Evolutionary conservation across 2,113 vertebrate species (phyloP).

Genomic region (Acanthochromis polyacanthus): DNA sequence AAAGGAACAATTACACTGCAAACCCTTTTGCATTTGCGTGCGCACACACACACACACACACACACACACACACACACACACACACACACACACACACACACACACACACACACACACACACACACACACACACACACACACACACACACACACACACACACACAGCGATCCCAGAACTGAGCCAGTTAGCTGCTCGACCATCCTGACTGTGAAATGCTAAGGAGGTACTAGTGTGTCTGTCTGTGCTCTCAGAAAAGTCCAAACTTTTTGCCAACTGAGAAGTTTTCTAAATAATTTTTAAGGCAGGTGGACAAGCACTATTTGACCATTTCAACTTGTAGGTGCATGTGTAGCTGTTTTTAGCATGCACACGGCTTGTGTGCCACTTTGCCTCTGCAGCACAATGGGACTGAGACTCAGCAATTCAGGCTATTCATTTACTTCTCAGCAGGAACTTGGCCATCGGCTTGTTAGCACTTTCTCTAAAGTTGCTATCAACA

Average conservation of each 20-base stretch:
- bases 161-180: neutral
- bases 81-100: neutral
- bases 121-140: neutral
- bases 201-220: slow-evolving; percentile 14
- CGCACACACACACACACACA: neutral
- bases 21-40: neutral
- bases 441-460: slow-evolving; percentile 36
- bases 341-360: neutral
- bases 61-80: neutral
- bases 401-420: slow-evolving; percentile 1
- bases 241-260: neutral
- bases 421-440: slow-evolving; percentile 29
- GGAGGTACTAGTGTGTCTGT: neutral
- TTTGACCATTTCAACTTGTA: too few relatives aligned
- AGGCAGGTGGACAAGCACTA: too few relatives aligned
- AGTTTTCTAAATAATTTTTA: neutral
- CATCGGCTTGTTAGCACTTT: slow-evolving; percentile 6
- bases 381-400: neutral
- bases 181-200: neutral
- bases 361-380: neutral
- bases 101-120: neutral
- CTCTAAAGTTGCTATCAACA: slow-evolving; percentile 10
- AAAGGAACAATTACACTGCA: slow-evolving; percentile 18
- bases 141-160: neutral
- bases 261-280: slow-evolving; percentile 4